A percentile compares a stretch with the other conserved stretches of the same genome.
Evolutionary conservation across 2,888 invertebrate species (phyloP).

Genomic region (Seira sanloemensis): DNA sequence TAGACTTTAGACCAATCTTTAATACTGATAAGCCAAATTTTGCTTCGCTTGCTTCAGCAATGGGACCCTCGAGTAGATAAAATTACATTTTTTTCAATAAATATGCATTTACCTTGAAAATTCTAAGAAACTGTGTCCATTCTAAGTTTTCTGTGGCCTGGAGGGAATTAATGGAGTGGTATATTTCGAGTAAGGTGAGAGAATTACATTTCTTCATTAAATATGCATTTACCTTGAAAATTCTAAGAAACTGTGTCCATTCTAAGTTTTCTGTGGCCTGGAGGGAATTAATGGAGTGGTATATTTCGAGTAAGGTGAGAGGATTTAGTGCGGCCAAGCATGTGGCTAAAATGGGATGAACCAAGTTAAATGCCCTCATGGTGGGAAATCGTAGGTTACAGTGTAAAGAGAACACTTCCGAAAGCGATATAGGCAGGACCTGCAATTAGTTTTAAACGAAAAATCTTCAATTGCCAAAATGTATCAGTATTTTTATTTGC

Average conservation of each 20-base stretch:
- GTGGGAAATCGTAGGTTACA: slow-evolving; percentile 95
- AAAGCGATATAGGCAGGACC: slow-evolving; percentile 88
- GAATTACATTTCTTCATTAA: no score
- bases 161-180: slow-evolving; percentile 93
- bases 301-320: slow-evolving; percentile 91
- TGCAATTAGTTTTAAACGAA: slow-evolving; percentile 70
- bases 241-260: slow-evolving; percentile 93
- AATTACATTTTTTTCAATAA: no score
- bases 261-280: slow-evolving; percentile 86
- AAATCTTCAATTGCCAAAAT: no score
- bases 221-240: slow-evolving; percentile 89
- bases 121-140: slow-evolving; percentile 93
- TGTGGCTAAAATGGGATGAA: slow-evolving; percentile 90
- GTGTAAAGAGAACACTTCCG: slow-evolving; percentile 92
- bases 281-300: slow-evolving; percentile 93
- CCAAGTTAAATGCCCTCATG: slow-evolving; percentile 91
- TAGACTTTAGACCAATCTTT: no score
- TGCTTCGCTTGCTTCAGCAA: no score
- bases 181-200: slow-evolving; percentile 94
- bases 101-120: slow-evolving; percentile 89
- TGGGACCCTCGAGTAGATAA: no score
- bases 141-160: slow-evolving; percentile 86
- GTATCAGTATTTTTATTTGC: no score
- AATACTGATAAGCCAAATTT: no score
- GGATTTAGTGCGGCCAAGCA: slow-evolving; percentile 95